phyloP scores from a whole-genome alignment of 2,113 vertebrate species.

The Todiramphus saurophagus region DNA sequence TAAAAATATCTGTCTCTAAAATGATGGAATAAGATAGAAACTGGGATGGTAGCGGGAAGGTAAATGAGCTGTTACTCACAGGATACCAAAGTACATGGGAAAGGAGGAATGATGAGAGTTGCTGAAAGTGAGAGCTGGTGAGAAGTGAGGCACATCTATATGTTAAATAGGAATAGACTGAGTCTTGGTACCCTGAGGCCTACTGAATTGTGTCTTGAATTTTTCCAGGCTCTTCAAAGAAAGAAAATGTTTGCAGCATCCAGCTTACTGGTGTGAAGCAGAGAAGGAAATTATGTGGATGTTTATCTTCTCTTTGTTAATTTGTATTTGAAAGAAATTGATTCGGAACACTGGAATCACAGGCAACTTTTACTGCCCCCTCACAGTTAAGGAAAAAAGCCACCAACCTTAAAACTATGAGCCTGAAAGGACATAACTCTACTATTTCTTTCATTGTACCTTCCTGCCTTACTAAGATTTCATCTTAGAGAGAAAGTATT shows the following conservation, averaged over 20 bases:
- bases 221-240: neutral
- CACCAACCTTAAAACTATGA: neutral
- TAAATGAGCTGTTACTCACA: neutral
- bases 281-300: neutral
- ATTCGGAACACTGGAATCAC: neutral
- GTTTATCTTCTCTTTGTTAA: neutral
- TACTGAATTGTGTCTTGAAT: neutral
- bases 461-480: neutral
- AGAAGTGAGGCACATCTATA: neutral
- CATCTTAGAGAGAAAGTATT: neutral
- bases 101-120: neutral
- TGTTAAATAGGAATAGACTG: neutral
- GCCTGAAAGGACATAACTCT: neutral
- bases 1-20: neutral
- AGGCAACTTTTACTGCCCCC: neutral
- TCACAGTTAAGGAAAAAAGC: neutral
- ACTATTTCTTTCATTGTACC: neutral
- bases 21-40: neutral
- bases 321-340: neutral
- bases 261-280: neutral
- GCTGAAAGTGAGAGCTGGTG: neutral
- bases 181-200: neutral
- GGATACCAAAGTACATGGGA: neutral
- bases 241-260: neutral
- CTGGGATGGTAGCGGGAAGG: neutral